phyloP scores from a whole-genome alignment of 2,888 invertebrate genomes.

The Agrochola lychnidis region DNA sequence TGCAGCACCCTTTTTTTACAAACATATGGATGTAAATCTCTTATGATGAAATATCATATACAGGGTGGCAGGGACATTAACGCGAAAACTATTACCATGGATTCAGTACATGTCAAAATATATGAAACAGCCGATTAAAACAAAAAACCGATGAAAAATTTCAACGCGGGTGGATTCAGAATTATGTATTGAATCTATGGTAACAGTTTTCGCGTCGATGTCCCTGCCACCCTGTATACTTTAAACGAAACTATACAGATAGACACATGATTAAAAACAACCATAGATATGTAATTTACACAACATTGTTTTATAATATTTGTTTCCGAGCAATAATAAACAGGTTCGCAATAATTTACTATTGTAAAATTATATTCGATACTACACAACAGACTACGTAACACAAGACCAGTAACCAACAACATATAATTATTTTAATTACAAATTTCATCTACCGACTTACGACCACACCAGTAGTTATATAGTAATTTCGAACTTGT shows the following conservation, averaged over 20 bases:
- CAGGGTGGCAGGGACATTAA: too few species aligned
- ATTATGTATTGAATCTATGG: too few species aligned
- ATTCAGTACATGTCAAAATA: too few species aligned
- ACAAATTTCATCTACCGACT: conserved; percentile 68
- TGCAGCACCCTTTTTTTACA: conserved; percentile 22
- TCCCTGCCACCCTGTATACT: not conserved
- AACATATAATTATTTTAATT: conserved; percentile 70
- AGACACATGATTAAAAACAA: not conserved
- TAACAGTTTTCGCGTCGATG: too few species aligned
- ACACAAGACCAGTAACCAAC: conserved; percentile 55
- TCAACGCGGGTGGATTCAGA: too few species aligned
- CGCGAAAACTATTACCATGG: too few species aligned
- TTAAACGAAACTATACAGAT: not conserved
- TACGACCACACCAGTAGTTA: conserved; percentile 63
- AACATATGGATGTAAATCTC: conserved; percentile 9
- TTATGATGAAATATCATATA: conserved; percentile 9
- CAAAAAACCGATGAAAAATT: too few species aligned
- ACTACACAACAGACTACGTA: conserved; percentile 37
- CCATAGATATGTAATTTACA: conserved; percentile 23
- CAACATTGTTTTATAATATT: conserved; percentile 52
- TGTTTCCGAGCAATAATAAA: conserved; percentile 48
- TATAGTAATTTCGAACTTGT: conserved; percentile 49
- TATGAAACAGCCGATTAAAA: too few species aligned
- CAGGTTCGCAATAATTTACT: conserved; percentile 54
- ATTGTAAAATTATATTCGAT: conserved; percentile 48